These are phyloP conservation scores for Xestobium rufovillosum DNA, from an alignment of 2,888 invertebrate species.

Conservation along the genomic window DNA sequence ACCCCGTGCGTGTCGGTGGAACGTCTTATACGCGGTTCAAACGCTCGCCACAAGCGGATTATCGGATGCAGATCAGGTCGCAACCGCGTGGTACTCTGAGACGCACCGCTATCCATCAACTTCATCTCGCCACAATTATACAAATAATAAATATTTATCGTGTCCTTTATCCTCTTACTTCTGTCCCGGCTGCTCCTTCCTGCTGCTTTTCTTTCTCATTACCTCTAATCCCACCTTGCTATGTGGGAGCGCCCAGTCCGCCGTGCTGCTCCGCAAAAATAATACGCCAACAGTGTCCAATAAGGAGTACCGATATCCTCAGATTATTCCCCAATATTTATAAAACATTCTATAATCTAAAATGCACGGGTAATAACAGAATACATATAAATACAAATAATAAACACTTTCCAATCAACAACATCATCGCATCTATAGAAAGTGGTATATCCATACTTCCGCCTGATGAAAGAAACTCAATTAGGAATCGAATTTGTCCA, in stretches of 20 bases:
- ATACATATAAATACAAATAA: too few relatives aligned
- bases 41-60: slow-evolving; percentile 43
- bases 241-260: background rate
- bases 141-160: slow-evolving; percentile 42
- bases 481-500: too few relatives aligned
- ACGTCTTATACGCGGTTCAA: slow-evolving; percentile 40
- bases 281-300: too few relatives aligned
- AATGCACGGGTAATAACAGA: too few relatives aligned
- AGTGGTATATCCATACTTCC: too few relatives aligned
- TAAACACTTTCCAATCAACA: too few relatives aligned
- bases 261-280: background rate
- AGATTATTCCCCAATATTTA: too few relatives aligned
- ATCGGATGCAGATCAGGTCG: slow-evolving; percentile 39
- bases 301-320: too few relatives aligned
- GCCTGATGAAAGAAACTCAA: too few relatives aligned
- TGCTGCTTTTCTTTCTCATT: slow-evolving; percentile 38
- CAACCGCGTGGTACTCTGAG: too few relatives aligned
- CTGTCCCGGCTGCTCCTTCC: slow-evolving; percentile 38
- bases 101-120: slow-evolving; percentile 26
- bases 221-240: slow-evolving; percentile 33
- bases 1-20: slow-evolving; percentile 36
- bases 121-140: slow-evolving; percentile 35
- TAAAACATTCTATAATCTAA: too few relatives aligned
- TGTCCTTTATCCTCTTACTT: slow-evolving; percentile 39
- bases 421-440: too few relatives aligned